Evolutionary conservation across 2,888 invertebrate species (phyloP).

Genomic region (Onthophagus sagittarius): DNA sequence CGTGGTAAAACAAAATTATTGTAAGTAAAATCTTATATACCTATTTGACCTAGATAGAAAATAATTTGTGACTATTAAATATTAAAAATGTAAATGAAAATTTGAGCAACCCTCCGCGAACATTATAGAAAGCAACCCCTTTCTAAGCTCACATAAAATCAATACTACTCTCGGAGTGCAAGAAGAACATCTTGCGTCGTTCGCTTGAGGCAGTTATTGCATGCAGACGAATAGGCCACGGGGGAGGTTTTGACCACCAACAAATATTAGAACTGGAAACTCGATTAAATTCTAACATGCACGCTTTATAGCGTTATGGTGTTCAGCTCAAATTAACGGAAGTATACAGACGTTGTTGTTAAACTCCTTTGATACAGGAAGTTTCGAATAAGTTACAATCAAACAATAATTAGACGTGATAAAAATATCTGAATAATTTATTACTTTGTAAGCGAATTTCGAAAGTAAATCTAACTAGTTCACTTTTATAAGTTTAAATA

Average conservation of each 20-base stretch:
- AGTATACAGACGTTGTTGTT: background rate
- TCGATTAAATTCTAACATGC: background rate
- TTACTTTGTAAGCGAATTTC: too few species aligned
- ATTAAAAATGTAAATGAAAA: background rate
- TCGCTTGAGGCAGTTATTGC: background rate
- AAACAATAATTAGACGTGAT: background rate
- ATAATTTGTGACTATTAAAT: background rate
- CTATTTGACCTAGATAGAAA: background rate
- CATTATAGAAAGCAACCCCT: background rate
- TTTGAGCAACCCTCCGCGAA: background rate
- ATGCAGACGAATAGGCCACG: background rate
- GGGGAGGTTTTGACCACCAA: background rate
- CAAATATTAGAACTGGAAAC: background rate
- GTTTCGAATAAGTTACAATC: background rate
- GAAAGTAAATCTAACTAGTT: too few species aligned
- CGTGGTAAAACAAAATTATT: background rate
- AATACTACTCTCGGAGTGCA: slow-evolving; percentile 1
- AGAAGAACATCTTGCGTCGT: slow-evolving; percentile 15
- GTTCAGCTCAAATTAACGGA: background rate
- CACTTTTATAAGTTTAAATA: too few species aligned
- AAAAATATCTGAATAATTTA: too few species aligned
- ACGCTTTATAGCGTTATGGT: background rate
- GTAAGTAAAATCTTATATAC: background rate
- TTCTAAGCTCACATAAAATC: background rate
- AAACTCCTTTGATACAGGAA: background rate